These are phyloP conservation scores for Eulemur mongoz DNA, from an alignment of 2,797 vertebrate genomes.

Conservation along the genomic window DNA sequence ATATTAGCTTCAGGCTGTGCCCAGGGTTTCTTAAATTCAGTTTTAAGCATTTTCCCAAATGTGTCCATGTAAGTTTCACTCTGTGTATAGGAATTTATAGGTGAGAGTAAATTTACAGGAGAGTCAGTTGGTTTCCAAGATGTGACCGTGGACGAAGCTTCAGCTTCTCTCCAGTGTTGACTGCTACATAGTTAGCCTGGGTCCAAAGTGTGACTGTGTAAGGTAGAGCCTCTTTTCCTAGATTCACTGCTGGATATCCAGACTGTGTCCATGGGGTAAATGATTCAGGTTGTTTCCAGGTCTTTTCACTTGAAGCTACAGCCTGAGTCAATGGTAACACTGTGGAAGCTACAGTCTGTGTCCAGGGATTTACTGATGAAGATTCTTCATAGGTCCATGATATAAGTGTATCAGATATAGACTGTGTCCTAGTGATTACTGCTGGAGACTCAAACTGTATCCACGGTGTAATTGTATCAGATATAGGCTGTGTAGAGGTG, in stretches of 20 bases:
- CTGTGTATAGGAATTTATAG: background rate
- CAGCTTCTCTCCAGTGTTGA: background rate
- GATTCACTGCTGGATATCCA: background rate
- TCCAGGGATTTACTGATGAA: background rate
- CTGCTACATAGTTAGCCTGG: background rate
- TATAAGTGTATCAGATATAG: background rate
- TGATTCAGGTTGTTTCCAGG: background rate
- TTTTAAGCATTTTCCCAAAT: background rate
- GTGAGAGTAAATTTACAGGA: background rate
- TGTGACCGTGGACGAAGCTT: background rate
- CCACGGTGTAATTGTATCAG: background rate
- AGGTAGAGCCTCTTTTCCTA: background rate
- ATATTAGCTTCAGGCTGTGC: background rate
- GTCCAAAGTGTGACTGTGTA: background rate
- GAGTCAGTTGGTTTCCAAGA: background rate
- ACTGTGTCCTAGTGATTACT: background rate
- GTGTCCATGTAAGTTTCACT: background rate
- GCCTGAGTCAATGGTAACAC: background rate
- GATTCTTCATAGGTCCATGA: fast-evolving
- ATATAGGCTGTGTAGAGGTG: background rate
- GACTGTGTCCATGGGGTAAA: background rate
- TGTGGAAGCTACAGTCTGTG: background rate
- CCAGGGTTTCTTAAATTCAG: background rate
- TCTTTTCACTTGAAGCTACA: background rate
- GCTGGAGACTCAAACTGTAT: background rate